Base-by-base conservation (phyloP, 2,888 invertebrate genomes). In the Acleris literana region DNA sequence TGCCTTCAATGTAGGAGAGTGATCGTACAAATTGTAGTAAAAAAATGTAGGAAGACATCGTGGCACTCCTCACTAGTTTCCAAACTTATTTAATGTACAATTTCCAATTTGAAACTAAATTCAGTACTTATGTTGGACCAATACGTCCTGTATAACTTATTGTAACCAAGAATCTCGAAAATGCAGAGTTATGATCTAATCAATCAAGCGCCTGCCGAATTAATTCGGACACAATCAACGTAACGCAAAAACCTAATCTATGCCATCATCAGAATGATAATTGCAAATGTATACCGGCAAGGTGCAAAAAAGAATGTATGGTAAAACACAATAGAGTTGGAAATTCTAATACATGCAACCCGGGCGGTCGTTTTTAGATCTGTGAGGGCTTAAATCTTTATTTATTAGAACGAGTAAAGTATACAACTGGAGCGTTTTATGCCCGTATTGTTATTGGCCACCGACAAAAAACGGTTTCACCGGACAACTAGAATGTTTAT, bases 251-350 rank as follows among this genome's bases (percentile, higher is more conserved):
- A 68, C 29, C n/a, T 56, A 68, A 69, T 64, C 58, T 67, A 72
- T 71, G 66, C 63, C 64, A 67, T 63, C 69, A 71, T 73, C 73
- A 77, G 71, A 82, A 82, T 81, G 78, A 81, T 81, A 81, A 86
- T 89, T 88, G 86, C 86, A 87, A 91, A 92, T 87, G 79, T 82
- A 49, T 88, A 81, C 85, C 62, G 70, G 25, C 22, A 69, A 88
- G 87, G 88, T 90, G 92, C 91, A 92, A 92, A 92, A 92, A 92
- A 89, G 83, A 88, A 87, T 88, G 88, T 88, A 88, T 87, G 84
- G 78, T 86, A 88, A 89, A 87, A 88, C 83, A 85, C 87, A 87
- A 90, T 90, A 91, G 88, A 87, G 82, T 85, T 81, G 78, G 83
- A 79, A 71, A 87, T 88, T 87, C 85, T 85, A 88, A 90, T 89